A percentile compares a stretch with the other conserved stretches of the same genome.
Conservation (phyloP, 2,113 vertebrate genomes). For the Tretioscincus oriximinensis region DNA sequence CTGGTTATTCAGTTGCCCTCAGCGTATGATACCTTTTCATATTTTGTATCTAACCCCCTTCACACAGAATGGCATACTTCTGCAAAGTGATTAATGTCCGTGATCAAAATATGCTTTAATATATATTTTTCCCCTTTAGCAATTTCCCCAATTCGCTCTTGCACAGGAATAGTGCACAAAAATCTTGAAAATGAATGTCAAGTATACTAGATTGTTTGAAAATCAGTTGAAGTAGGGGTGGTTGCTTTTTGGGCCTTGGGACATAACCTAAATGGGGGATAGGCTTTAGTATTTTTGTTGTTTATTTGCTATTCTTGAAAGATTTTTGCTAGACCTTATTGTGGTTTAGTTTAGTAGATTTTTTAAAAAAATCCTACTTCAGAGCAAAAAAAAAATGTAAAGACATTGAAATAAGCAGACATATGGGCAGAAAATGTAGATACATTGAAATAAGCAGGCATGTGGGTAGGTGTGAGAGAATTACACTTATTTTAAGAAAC, state of each 20-base stretch:
- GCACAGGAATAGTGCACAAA: not conserved
- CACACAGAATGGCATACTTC: not conserved
- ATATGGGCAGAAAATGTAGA: not conserved
- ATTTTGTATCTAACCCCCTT: slow-evolving; percentile 48
- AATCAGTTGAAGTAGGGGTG: not conserved
- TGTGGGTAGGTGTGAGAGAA: not conserved
- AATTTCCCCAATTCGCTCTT: too few species aligned
- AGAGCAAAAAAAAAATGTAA: not conserved
- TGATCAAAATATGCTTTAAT: slow-evolving; percentile 59
- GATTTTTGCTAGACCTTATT: not conserved
- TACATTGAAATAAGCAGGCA: not conserved
- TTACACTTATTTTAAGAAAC: not conserved
- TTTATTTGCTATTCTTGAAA: not conserved
- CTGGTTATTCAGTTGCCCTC: slow-evolving; percentile 59
- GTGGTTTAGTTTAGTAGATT: too few species aligned
- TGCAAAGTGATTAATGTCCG: slow-evolving; percentile 47
- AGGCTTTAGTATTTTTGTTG: not conserved
- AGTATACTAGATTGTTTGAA: not conserved
- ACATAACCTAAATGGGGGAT: not conserved
- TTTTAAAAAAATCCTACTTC: not conserved
- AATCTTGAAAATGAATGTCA: not conserved
- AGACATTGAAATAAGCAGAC: not conserved
- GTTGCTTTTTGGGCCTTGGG: too few species aligned
- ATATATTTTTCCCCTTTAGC: not conserved
- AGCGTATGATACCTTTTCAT: slow-evolving; percentile 59